Conservation (phyloP, 2,888 invertebrate genomes). For the Apodemia zela region DNA sequence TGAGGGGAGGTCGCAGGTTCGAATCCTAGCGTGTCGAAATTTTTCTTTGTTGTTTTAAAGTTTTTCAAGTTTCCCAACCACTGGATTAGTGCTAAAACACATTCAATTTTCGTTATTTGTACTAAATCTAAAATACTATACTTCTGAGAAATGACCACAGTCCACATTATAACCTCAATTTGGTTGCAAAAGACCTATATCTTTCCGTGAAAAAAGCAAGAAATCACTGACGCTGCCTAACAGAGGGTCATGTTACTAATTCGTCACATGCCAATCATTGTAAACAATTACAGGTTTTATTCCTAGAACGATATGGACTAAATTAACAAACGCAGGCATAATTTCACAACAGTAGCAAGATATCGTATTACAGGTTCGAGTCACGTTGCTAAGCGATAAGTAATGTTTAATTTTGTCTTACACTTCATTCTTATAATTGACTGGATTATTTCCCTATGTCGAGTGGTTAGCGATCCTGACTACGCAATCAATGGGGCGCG, state of each 20-base stretch:
- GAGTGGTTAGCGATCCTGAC: too few relatives aligned
- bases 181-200: conserved; percentile 21
- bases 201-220: conserved; percentile 36
- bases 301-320: conserved; percentile 29
- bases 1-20: too few relatives aligned
- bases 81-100: too few relatives aligned
- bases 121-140: background rate
- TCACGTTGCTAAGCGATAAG: conserved; percentile 37
- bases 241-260: conserved; percentile 60
- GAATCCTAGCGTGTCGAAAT: too few relatives aligned
- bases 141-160: conserved; percentile 10
- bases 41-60: too few relatives aligned
- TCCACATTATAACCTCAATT: conserved; percentile 7
- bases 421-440: background rate
- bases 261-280: conserved; percentile 48
- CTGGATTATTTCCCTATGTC: too few relatives aligned
- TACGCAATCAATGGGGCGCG: too few relatives aligned
- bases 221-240: conserved; percentile 51
- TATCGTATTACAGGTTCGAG: conserved; percentile 53
- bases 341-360: conserved; percentile 57
- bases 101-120: too few relatives aligned
- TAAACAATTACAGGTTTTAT: conserved; percentile 37
- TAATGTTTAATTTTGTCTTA: conserved; percentile 36
- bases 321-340: conserved; percentile 35
- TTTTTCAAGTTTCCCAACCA: too few relatives aligned